Evolutionary conservation across 2,113 vertebrate species (phyloP).

Genomic region (Gallinago undulata): DNA sequence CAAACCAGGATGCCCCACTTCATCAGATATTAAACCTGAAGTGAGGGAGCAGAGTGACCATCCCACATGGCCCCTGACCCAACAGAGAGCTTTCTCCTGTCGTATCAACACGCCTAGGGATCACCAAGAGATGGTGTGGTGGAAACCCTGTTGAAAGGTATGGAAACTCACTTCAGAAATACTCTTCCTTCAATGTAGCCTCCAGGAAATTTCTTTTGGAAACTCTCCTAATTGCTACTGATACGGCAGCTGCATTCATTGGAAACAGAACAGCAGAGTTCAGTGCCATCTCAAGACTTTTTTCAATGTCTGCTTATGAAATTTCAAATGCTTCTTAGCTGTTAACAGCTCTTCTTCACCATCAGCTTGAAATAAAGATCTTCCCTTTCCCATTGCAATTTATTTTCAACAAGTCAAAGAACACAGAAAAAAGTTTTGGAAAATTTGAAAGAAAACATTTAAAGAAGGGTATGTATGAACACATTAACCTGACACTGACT

Average conservation of each 20-base stretch:
- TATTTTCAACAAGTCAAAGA: background rate
- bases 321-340: background rate
- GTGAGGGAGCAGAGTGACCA: background rate
- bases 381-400: background rate
- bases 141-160: background rate
- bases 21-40: background rate
- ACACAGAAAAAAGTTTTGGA: background rate
- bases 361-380: background rate
- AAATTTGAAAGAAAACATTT: background rate
- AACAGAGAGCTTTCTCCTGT: background rate
- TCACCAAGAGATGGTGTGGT: background rate
- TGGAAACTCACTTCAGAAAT: background rate
- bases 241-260: background rate
- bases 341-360: background rate
- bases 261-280: background rate
- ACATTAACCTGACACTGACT: background rate
- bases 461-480: background rate
- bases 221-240: background rate
- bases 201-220: background rate
- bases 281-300: background rate
- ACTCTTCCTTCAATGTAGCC: background rate
- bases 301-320: background rate
- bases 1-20: background rate
- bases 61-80: fast-evolving
- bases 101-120: fast-evolving